Evolutionary conservation across 2,888 invertebrate genomes (phyloP), one percentile per base, ranked within the genome.

Genomic region (Girardia tigrina): DNA sequence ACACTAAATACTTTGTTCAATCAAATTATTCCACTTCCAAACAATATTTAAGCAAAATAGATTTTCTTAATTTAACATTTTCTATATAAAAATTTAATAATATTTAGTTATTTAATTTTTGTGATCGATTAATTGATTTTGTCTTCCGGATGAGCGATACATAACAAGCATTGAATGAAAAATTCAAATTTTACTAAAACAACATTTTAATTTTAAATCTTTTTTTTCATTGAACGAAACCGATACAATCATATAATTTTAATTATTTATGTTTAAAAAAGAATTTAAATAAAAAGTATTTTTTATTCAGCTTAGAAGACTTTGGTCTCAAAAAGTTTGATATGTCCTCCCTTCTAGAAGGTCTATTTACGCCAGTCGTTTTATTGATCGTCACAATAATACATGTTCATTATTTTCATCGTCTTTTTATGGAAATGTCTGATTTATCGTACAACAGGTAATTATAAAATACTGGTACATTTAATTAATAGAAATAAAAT

Each of bases 321-420:
- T 90, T 98, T 80, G 98, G 98, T 0, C 86, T 98, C 80, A 91
- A 56, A 56, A n/a, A 2, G 23, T 95, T 91, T 82, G 89, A 89
- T 81, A 91, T 90, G 0, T 91, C 91, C 78, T 90, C 91, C 80
- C 87, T 98, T 77, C 94, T 97, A 83, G 88, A 92, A 16, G 90
- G 91, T 81, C 87, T 98, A 26, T 87, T 95, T 76, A 92, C 92
- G 0, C 97, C 98, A 0, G 97, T 97, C 0, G 89, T 91, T 80
- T 94, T 99, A 84, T 90, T 99, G 14, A 91, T 98, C 76, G 90
- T 97, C 78, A 92, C 94, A 8, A 95, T 95, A 78, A 89, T 98
- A 80, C 98, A 99, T 85, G 83, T 90, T 73, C 95, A 98, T 85
- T 97, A 97, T 85, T 97, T 98, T 86, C 97, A 98, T 83, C 89